Base-by-base conservation (phyloP, 2,113 vertebrate species). In the Neodon shergylaensis region DNA sequence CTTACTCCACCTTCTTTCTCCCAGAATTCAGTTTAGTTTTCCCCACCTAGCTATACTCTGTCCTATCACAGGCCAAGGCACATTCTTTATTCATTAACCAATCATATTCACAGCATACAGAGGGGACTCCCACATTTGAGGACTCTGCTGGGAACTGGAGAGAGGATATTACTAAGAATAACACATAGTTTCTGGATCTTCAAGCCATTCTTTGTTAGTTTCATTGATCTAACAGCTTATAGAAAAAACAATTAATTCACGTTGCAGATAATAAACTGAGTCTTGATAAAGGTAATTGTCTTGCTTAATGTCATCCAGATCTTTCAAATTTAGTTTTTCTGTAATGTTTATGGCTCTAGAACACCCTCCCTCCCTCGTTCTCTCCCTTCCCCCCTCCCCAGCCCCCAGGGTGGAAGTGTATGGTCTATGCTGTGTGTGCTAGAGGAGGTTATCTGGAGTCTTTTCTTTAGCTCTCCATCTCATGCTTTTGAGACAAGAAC, bases 281-380 rank as follows among this genome's bases (percentile, higher is more conserved):
- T 66, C 21, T 76, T 72, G 54, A 86, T 47, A 89, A 83, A 91
- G 49, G 16, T 74, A 91, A 68, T 95, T 94, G 87, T 54, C 68
- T 44, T 47, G 31, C 31, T 92, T 61, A 76, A 24, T 77, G 70
- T 90, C 54, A 90, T 39, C 24, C 14, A 70, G 73, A 73, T 88
- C 78, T 49, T 44, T 49, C 42, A 81, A 70, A 93, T 90, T 0
- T 72, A 74, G 52, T 93, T 84, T 95, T 81, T 5, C 13, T 19
- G 31, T 73, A 24, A 49, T 26, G 8, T 58, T 73, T 95, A 7
- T 84, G 87, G 5, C 14, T 88, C 6, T 42, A 36, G 77, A 63
- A 82, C 19, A 52, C 33, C 19, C 58, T 58, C 58, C 19, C 58
- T 58, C 54, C 16, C 5, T 58, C 52, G 0, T 14, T 54, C 52